A percentile compares a stretch with the other conserved stretches of the same genome.
These are phyloP conservation scores for Cichladusa arquata DNA, from an alignment of 2,113 vertebrate genomes.

Conservation along the genomic window DNA sequence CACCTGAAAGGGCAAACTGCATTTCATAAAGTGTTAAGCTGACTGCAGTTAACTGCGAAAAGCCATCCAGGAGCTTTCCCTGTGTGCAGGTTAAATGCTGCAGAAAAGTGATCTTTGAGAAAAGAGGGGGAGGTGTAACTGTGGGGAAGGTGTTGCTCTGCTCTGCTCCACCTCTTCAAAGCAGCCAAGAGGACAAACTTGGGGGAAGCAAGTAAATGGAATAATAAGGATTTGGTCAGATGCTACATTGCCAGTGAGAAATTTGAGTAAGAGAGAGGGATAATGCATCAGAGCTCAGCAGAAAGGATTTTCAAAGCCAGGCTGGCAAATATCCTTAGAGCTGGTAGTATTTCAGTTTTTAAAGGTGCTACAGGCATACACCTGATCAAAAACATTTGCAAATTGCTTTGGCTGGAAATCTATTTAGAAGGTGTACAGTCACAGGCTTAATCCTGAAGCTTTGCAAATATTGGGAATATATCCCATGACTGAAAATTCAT, in stretches of 20 bases:
- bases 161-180: slow-evolving; percentile 1
- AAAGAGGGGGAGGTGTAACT: not conserved
- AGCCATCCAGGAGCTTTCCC: not conserved
- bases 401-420: not conserved
- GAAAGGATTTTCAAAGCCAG: not conserved
- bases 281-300: not conserved
- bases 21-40: not conserved
- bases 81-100: not conserved
- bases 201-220: not conserved
- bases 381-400: not conserved
- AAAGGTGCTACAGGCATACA: not conserved
- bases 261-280: not conserved
- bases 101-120: not conserved
- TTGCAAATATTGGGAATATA: not conserved
- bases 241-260: not conserved
- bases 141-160: not conserved
- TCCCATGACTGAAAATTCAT: not conserved
- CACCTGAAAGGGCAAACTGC: slow-evolving; percentile 16
- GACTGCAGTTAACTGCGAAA: slow-evolving; percentile 14
- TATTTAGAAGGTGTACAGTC: not conserved
- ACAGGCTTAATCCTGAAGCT: not conserved
- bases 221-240: not conserved
- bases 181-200: not conserved
- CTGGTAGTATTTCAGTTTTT: not conserved
- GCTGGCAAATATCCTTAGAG: not conserved